Base-by-base conservation (phyloP, 1,140 invertebrate species). In the Oryctes rhinoceros region DNA sequence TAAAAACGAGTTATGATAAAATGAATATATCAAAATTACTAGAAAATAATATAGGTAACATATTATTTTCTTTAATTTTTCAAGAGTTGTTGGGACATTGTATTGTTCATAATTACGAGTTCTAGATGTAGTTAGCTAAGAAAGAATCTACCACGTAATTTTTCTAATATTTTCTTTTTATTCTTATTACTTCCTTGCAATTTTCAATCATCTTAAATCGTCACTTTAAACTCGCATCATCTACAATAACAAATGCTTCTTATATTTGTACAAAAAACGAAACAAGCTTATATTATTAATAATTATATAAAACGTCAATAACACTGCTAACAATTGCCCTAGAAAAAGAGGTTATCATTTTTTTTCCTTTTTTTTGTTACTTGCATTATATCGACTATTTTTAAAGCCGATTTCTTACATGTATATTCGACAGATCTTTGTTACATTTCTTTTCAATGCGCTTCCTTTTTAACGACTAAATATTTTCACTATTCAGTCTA, bases 401-500 rank as follows among this genome's bases (percentile, higher is more conserved):
- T 44, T 44, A 44, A 44, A 44, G 39, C 39, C 39, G 39, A 10
- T 10, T 44, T 44, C 39, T 44, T 10, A 44, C 39, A 44, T 44
- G 39, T 44, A 44, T 44, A 44, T 44, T 44, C 39, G 39, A 10
- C 9, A 44, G 9, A 44, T 44, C 9, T 44, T 44, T 30, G 24
- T 10, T 37, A 13, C 24, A 9, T 47, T 76, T 47, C 18, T 15
- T 35, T 74, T 13, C 7, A n/a, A 76, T 76, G 48, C 37, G 75
- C n/a, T 76, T n/a, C 37, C 67, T 13, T 74, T 76, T 76, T 76
- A 47, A n/a, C 47, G 75, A 76, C 75, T 76, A 76, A 76, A 76
- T 76, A 49, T 76, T 44, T 44, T 76, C 47, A 35, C 75, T 76
- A 76, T 76, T 76, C 75, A 76, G 75, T 76, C 75, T 76, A 76